Conservation (phyloP, 2,113 vertebrate genomes). For the Drymodes brunneopygia region DNA sequence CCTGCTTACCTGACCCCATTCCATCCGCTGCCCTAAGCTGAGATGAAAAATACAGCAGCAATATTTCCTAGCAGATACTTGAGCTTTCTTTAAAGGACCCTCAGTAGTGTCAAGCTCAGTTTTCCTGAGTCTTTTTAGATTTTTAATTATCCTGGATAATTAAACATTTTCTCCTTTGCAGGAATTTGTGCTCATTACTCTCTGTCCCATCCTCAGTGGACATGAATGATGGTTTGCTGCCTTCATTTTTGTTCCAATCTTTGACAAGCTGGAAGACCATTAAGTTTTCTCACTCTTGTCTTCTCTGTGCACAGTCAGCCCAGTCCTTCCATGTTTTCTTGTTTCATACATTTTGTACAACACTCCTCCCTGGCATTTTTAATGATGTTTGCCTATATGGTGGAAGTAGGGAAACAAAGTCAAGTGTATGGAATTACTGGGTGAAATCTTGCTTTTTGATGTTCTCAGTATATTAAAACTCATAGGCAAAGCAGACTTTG, state of each 20-base stretch:
- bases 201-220: not conserved
- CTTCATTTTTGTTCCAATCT: not conserved
- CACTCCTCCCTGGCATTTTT: not conserved
- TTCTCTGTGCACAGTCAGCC: not conserved
- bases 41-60: not conserved
- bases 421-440: not conserved
- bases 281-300: not conserved
- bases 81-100: not conserved
- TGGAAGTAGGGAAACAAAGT: not conserved
- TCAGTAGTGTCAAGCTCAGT: not conserved
- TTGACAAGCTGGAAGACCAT: not conserved
- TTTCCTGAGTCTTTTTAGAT: not conserved
- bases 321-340: not conserved
- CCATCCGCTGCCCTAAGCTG: not conserved
- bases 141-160: constrained; percentile 8
- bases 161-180: not conserved
- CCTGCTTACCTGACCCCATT: not conserved
- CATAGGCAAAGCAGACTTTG: not conserved
- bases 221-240: not conserved
- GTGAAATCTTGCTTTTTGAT: not conserved
- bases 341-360: not conserved
- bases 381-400: not conserved
- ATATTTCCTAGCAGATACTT: not conserved
- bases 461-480: not conserved
- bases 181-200: not conserved